A percentile compares a stretch with the other conserved stretches of the same genome.
Evolutionary conservation across 2,888 invertebrate genomes (phyloP).

Genomic region (Sturmia bella): DNA sequence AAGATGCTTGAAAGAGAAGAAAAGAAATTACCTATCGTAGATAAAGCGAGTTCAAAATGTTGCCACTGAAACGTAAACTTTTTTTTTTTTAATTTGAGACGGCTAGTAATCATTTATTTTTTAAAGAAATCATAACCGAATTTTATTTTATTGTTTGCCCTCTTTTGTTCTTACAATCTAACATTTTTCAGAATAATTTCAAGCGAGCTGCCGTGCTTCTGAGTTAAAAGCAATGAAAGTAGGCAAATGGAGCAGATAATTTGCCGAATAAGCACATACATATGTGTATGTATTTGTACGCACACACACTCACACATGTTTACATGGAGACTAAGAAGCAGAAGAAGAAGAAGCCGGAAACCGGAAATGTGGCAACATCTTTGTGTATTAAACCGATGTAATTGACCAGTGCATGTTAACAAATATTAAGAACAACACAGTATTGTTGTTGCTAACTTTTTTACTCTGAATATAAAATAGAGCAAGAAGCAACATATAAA

Average conservation of each 20-base stretch:
- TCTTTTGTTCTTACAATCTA: conserved; percentile 33
- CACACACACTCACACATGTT: no score
- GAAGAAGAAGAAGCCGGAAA: conserved; percentile 59
- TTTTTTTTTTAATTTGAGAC: no score
- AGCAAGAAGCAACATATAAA: not conserved
- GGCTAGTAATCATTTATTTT: not conserved
- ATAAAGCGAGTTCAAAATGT: no score
- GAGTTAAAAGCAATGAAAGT: not conserved
- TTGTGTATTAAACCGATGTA: conserved; percentile 44
- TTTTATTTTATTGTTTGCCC: conserved; percentile 8
- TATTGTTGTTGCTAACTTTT: not conserved
- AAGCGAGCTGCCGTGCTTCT: not conserved
- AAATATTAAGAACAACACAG: conserved; percentile 47
- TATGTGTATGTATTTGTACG: no score
- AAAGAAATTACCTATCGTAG: no score
- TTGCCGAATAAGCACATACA: conserved; percentile 3
- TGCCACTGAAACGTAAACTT: no score
- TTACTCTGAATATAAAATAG: not conserved
- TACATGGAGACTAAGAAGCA: conserved; percentile 14
- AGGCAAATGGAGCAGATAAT: conserved; percentile 13
- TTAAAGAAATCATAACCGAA: conserved; percentile 19
- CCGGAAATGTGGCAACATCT: conserved; percentile 67
- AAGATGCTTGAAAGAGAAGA: no score
- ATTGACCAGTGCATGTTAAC: conserved; percentile 49
- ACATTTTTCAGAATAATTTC: conserved; percentile 5